phyloP scores from a whole-genome alignment of 2,888 invertebrate genomes.

The Eristalis intricaria region DNA sequence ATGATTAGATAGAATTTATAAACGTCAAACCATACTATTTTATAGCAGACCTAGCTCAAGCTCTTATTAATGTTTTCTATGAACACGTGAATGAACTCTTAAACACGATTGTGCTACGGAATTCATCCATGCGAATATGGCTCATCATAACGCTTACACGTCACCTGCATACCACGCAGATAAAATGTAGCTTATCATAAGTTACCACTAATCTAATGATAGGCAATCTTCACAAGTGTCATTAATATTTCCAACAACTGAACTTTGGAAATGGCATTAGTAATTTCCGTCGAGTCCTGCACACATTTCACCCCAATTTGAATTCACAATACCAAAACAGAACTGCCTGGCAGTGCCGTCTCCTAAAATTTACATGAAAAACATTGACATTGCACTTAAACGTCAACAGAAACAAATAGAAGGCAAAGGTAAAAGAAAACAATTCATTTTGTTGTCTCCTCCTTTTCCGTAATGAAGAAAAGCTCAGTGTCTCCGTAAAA shows the following conservation, averaged over 20 bases:
- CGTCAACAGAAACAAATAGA: slow-evolving; percentile 46
- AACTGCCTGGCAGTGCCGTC: slow-evolving; percentile 41
- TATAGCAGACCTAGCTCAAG: no score
- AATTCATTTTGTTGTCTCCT: slow-evolving; percentile 51
- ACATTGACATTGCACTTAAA: slow-evolving; percentile 51
- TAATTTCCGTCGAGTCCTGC: neutral
- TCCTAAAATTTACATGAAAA: slow-evolving; percentile 42
- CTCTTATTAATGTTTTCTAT: no score
- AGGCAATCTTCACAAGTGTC: neutral
- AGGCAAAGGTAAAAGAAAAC: slow-evolving; percentile 39
- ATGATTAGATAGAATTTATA: no score
- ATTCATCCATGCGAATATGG: no score
- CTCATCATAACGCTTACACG: no score
- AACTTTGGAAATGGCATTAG: neutral
- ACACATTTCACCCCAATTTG: neutral
- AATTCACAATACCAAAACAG: neutral
- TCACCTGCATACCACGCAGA: neutral
- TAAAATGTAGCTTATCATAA: neutral
- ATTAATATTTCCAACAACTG: neutral
- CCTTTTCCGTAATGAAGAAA: slow-evolving; percentile 34
- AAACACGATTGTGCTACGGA: no score
- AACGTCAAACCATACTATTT: no score
- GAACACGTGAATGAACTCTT: no score
- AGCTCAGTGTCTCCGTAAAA: neutral
- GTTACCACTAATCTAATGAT: neutral